Conservation (phyloP, 1,140 invertebrate genomes). For the Zaprionus gabonicus region DNA sequence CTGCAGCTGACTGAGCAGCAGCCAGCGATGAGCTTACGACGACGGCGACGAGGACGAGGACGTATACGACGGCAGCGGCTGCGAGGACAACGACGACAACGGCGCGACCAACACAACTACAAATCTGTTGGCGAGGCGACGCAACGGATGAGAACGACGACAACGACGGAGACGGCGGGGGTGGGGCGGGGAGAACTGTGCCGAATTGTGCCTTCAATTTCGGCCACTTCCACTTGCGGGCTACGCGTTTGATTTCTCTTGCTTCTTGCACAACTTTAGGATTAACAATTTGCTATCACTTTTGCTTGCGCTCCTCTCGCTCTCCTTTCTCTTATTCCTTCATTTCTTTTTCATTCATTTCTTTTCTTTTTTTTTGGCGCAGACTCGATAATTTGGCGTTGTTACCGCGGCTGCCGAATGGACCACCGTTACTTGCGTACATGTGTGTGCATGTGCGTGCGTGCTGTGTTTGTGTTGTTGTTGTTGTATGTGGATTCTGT, state of each 20-base stretch:
- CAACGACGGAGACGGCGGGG: neutral
- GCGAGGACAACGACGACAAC: constrained; percentile 19
- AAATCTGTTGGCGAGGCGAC: constrained; percentile 1
- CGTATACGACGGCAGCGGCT: neutral
- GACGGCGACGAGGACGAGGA: neutral
- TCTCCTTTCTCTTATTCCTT: neutral
- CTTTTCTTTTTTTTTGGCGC: constrained; percentile 51
- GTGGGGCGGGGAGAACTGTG: neutral
- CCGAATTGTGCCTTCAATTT: constrained; percentile 15
- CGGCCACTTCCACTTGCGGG: constrained; percentile 34
- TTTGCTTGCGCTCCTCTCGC: neutral
- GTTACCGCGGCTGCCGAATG: constrained; percentile 58
- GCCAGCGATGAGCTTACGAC: neutral
- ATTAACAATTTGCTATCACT: constrained; percentile 68
- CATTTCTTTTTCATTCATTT: neutral
- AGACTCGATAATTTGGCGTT: constrained; percentile 79
- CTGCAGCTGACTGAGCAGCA: neutral
- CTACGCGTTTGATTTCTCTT: constrained; percentile 20
- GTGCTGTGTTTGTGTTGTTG: constrained; percentile 5
- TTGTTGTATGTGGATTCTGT: constrained; percentile 44
- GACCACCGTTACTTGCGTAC: constrained; percentile 23
- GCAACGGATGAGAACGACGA: constrained; percentile 10
- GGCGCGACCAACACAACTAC: constrained; percentile 3
- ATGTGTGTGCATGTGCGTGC: constrained; percentile 26
- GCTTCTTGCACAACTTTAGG: constrained; percentile 45